Base-by-base conservation (phyloP, 2,797 vertebrate species). In the Apogon talboti region DNA sequence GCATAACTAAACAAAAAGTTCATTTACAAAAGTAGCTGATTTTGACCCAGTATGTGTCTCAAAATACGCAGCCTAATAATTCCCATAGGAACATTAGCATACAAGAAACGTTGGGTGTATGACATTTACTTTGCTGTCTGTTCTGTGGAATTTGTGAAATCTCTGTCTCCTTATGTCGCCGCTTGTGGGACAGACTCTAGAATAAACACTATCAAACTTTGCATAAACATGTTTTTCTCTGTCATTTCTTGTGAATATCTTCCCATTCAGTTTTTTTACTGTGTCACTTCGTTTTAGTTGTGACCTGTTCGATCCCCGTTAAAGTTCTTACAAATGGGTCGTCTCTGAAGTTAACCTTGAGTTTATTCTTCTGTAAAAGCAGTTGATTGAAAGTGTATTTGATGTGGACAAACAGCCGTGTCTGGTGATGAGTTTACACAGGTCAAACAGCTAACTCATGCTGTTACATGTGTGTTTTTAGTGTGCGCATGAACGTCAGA, bases 181-280 rank as follows among this genome's bases (percentile, higher is more conserved):
- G 41, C 43, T 57, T 50, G 44, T 42, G 63, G 64, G 69, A 64
- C 70, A 78, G 62, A 64, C 62, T 60, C 18, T 40, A 57, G 38
- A 44, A 54, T 46, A 73, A 81, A 85, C 71, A 85, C 24, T 28
- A 13, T 13, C 52, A 24, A 56, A 47, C 45, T 58, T 50, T 55
- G 18, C 19, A 56, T 67, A 69, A 82, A 83, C 76, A 72, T 59
- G 54, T 43, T 58, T 77, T 57, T 70, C 1, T 55, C 35, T 12
- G 45, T 71, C 0, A 66, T 75, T 70, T 70, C 6, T 8, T 38
- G 30, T 19, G 24, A 79, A 47, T 35, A 53, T 37, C 57, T 45
- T 76, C 37, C 35, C 58, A 67, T 60, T 81, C 11, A 67, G 48
- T 69, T 59, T 53, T 64, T 41, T 49, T 13, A n/a, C 19, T 56